Evolutionary conservation across 2,797 vertebrate genomes (phyloP).

Genomic region (Glyptemys insculpta): DNA sequence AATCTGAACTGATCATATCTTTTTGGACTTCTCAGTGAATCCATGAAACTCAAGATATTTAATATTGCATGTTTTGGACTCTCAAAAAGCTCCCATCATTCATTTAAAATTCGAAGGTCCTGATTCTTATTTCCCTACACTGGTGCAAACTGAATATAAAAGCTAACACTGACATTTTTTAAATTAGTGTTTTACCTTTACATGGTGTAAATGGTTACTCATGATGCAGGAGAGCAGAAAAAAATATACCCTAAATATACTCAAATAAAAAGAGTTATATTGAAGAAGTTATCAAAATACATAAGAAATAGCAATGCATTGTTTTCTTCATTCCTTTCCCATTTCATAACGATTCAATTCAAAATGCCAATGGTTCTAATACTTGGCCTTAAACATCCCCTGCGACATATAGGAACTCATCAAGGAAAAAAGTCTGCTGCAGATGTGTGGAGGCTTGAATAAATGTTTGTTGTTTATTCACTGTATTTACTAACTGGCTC

Average conservation of each 20-base stretch:
- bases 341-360: neutral
- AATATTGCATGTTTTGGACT: neutral
- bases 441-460: neutral
- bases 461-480: neutral
- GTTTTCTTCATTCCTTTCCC: neutral
- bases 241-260: too few relatives aligned
- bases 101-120: neutral
- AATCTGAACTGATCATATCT: neutral
- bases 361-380: neutral
- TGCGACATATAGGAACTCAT: neutral
- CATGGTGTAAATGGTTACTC: neutral
- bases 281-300: neutral
- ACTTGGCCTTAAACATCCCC: neutral
- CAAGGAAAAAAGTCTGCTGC: fast-evolving
- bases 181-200: neutral
- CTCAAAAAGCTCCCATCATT: neutral
- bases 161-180: neutral
- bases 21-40: neutral
- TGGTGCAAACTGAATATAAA: neutral
- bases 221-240: neutral
- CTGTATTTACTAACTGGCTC: fast-evolving
- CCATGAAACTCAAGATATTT: neutral
- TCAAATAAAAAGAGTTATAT: neutral
- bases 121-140: neutral
- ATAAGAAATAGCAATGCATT: neutral